Base-by-base conservation (phyloP, 1,140 invertebrate genomes). In the Cotesia chilonis region DNA sequence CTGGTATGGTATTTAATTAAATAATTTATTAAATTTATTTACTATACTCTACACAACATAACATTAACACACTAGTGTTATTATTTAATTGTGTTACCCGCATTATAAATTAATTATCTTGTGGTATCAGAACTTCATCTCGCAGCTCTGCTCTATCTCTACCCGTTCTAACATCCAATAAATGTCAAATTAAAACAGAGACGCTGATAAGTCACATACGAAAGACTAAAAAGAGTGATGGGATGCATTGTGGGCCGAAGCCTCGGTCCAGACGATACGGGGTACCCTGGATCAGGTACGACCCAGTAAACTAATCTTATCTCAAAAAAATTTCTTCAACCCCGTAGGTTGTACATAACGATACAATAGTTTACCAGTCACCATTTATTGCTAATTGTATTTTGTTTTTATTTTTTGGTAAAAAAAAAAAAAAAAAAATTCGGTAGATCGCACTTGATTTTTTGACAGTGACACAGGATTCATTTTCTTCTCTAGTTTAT, bases 201-300 rank as follows among this genome's bases (percentile, higher is more conserved):
- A 85, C 81, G 83, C 81, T 81, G 82, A 85, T 84, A 85, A 47
- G 6, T 47, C 41, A 47, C 6, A 47, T 47, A 9, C 41, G 83
- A 85, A 84, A 84, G 79, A 68, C 83, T 81, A 83, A 83, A 84
- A 86, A 86, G 6, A 81, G 66, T 68, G 83, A 86, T 86, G 83
- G 84, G 84, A 84, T 85, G 84, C 83, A 84, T 84, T 84, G 80
- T 80, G 83, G 83, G 82, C 82, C 82, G 82, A 83, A 84, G 82
- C 83, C 82, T 84, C 80, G 83, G 84, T 84, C 82, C 84, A 83
- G 82, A 84, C 83, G 82, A 86, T 85, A 85, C 83, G 74, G 82
- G 83, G 81, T 84, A 85, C 81, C 83, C 84, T 84, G 83, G 83
- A 86, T 84, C 84, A 86, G 84, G 84, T 86, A 86, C 82, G 84